phyloP scores from a whole-genome alignment of 2,888 invertebrate species.

The Eurytoma californica region DNA sequence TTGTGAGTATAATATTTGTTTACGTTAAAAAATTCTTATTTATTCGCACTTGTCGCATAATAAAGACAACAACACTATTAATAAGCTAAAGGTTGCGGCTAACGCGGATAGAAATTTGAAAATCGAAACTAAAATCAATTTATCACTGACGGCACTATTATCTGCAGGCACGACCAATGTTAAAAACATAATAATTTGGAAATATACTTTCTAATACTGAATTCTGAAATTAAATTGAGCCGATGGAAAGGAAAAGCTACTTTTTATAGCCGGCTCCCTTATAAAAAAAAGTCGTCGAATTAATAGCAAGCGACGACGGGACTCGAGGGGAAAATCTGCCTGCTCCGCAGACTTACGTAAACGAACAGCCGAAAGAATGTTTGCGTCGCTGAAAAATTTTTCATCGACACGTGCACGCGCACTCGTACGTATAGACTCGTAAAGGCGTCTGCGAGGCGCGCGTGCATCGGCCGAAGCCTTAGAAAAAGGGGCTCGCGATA shows the following conservation, averaged over 20 bases:
- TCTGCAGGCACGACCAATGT: neutral
- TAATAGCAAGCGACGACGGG: slow-evolving; percentile 24
- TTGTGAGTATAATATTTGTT: too few species aligned
- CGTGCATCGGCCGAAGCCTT: slow-evolving; percentile 27
- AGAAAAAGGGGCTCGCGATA: slow-evolving; percentile 30
- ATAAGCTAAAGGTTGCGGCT: too few species aligned
- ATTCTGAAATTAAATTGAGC: slow-evolving; percentile 32
- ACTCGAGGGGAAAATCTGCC: neutral
- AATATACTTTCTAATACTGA: slow-evolving; percentile 36
- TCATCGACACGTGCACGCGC: neutral
- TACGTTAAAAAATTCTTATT: too few species aligned
- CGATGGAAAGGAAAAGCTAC: slow-evolving; percentile 16
- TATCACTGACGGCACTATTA: slow-evolving; percentile 4
- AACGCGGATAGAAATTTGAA: too few species aligned
- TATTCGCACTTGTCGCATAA: too few species aligned
- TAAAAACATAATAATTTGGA: neutral
- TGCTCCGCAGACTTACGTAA: neutral
- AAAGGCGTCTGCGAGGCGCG: neutral
- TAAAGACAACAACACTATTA: too few species aligned
- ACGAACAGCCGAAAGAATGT: neutral
- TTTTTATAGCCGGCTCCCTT: neutral
- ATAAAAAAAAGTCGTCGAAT: neutral
- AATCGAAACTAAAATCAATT: too few species aligned
- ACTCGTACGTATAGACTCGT: neutral
- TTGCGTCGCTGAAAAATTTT: neutral